These are phyloP conservation scores for Scomber scombrus DNA, from an alignment of 2,113 vertebrate genomes.

Conservation along the genomic window DNA sequence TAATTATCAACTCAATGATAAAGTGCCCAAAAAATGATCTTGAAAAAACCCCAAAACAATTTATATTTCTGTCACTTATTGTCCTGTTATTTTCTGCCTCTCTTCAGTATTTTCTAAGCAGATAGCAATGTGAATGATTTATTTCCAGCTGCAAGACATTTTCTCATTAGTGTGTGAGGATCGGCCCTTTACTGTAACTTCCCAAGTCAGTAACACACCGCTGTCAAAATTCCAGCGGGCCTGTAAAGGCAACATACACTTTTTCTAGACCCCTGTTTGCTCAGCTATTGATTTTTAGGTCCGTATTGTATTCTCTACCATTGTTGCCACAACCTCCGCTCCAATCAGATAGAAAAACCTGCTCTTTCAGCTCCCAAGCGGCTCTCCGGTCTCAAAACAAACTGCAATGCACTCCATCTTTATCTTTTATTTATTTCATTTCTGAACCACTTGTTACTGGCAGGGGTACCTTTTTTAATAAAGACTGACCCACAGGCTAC, in stretches of 20 bases:
- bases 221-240: conserved; percentile 52
- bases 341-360: conserved; percentile 6
- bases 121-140: not conserved
- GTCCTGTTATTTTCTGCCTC: not conserved
- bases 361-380: conserved; percentile 8
- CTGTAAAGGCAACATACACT: conserved; percentile 9
- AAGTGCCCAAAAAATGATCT: too few species aligned
- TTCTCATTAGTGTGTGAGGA: conserved; percentile 52
- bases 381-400: conserved; percentile 12
- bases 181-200: conserved; percentile 31
- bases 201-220: conserved; percentile 37
- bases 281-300: conserved; percentile 4
- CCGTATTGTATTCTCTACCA: not conserved
- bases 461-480: conserved; percentile 55
- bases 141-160: conserved; percentile 10
- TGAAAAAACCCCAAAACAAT: too few species aligned
- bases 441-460: conserved; percentile 7
- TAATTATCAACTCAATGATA: too few species aligned
- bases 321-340: not conserved
- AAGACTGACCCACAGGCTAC: conserved; percentile 55
- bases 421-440: not conserved
- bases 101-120: conserved; percentile 17
- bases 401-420: not conserved
- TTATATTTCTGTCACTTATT: not conserved
- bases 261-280: not conserved